These are phyloP conservation scores for Acleris holmiana DNA, from an alignment of 2,888 invertebrate genomes.

Conservation along the genomic window DNA sequence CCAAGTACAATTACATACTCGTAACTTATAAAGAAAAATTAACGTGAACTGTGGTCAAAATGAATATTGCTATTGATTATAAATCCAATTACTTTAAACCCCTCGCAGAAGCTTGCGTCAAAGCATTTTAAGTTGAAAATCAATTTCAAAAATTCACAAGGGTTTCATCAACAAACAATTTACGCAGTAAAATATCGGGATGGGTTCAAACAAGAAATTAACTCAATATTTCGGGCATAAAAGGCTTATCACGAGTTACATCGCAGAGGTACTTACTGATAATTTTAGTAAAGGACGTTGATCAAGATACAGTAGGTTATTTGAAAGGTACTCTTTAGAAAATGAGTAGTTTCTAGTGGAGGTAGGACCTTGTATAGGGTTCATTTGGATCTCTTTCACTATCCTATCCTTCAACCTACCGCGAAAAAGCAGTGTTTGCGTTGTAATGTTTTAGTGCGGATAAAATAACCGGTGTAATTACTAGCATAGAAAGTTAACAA, in stretches of 20 bases:
- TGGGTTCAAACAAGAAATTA: constrained; percentile 25
- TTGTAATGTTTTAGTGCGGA: too few species aligned
- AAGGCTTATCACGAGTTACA: constrained; percentile 13
- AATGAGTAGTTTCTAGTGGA: background rate
- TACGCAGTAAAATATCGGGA: constrained; percentile 11
- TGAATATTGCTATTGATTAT: background rate
- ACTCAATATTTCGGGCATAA: constrained; percentile 25
- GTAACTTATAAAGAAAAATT: too few species aligned
- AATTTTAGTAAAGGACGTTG: constrained; percentile 3
- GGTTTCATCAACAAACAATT: constrained; percentile 27
- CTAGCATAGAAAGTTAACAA: too few species aligned
- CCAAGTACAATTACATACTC: too few species aligned
- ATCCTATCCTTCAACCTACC: too few species aligned
- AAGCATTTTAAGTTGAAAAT: constrained; percentile 14
- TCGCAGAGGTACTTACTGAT: constrained; percentile 11
- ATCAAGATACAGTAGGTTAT: constrained; percentile 1
- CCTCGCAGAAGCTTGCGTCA: background rate
- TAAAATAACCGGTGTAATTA: too few species aligned
- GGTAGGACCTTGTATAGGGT: too few species aligned
- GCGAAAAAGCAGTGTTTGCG: too few species aligned
- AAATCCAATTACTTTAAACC: background rate
- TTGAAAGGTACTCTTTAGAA: too few species aligned
- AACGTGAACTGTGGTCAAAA: too few species aligned
- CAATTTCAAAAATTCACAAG: constrained; percentile 28
- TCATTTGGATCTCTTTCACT: too few species aligned